Conservation (phyloP, 2,888 invertebrate species). For the Synanthedon myopaeformis region DNA sequence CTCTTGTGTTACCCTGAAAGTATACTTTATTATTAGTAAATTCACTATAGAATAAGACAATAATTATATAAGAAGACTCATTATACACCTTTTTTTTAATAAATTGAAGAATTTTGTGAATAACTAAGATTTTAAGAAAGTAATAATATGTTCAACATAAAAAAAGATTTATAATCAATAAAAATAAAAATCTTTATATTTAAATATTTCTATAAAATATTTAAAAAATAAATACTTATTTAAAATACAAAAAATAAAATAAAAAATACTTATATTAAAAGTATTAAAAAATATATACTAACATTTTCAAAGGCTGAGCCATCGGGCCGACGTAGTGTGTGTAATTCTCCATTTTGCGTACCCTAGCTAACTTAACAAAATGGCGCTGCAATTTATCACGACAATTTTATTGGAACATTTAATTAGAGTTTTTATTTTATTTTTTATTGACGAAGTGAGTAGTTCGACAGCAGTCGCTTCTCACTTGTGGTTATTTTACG, state of each 20-base stretch:
- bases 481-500: slow-evolving; percentile 46
- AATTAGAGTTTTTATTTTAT: slow-evolving; percentile 10
- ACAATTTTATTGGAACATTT: slow-evolving; percentile 8
- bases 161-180: no score
- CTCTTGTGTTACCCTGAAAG: slow-evolving; percentile 48
- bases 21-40: background rate
- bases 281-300: slow-evolving; percentile 17
- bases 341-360: slow-evolving; percentile 54
- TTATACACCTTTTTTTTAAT: slow-evolving; percentile 1
- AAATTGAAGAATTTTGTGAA: background rate
- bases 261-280: no score
- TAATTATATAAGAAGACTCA: background rate
- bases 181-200: no score
- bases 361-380: slow-evolving; percentile 25
- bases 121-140: no score
- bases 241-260: no score
- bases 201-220: no score
- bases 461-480: slow-evolving; percentile 68
- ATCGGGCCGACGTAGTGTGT: slow-evolving; percentile 43
- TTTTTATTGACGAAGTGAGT: slow-evolving; percentile 62
- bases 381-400: slow-evolving; percentile 20
- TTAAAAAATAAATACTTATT: no score
- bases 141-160: no score
- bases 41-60: no score
- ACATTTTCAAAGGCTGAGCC: slow-evolving; percentile 59